phyloP scores from a whole-genome alignment of 2,888 invertebrate genomes.

The Xanthorhoe spadicearia region DNA sequence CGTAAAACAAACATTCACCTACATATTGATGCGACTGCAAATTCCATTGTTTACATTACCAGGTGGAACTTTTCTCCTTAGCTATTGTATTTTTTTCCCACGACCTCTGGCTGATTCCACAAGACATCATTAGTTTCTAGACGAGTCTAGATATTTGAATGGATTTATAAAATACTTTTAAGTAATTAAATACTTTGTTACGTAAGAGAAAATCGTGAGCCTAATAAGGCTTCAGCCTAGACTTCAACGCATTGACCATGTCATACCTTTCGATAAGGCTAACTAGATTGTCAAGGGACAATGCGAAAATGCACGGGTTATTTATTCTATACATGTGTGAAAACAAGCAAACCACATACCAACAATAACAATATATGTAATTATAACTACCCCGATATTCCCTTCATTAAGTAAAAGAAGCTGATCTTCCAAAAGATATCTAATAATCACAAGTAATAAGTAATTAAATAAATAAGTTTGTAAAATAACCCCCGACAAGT shows the following conservation, averaged over 20 bases:
- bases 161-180: too few species aligned
- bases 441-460: too few species aligned
- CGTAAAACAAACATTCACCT: neutral
- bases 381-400: too few species aligned
- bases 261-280: neutral
- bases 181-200: neutral
- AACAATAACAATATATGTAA: too few species aligned
- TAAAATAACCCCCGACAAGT: too few species aligned
- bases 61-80: conserved; percentile 13
- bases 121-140: conserved; percentile 1
- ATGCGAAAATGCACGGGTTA: neutral
- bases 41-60: neutral
- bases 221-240: neutral
- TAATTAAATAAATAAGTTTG: too few species aligned
- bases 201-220: neutral
- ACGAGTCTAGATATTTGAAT: neutral
- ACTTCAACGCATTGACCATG: neutral
- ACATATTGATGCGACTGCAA: neutral
- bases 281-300: neutral
- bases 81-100: conserved; percentile 22
- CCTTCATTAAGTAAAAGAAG: too few species aligned
- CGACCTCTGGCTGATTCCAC: conserved; percentile 27
- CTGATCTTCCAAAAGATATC: too few species aligned
- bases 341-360: too few species aligned
- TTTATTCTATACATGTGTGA: too few species aligned